Percentiles rank a stretch among this genome's conserved stretches.
Conservation (phyloP, 2,888 invertebrate species). For the Romanomermis culicivorax region DNA sequence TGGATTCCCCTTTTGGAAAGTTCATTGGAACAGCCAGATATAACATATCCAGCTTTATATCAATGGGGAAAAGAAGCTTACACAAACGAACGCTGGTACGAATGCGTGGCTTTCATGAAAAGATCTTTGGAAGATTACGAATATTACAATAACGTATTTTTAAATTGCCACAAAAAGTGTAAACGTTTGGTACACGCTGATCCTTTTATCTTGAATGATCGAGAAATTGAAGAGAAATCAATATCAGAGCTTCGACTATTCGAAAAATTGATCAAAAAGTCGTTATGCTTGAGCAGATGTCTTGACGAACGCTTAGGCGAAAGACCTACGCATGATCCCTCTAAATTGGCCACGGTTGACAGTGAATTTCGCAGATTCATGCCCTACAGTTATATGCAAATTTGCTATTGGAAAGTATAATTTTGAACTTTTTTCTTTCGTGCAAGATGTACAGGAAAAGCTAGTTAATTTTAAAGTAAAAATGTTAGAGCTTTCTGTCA, state of each 20-base stretch:
- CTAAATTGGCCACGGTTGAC: constrained; percentile 28
- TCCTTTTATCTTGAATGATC: neutral
- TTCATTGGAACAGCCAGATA: constrained; percentile 9
- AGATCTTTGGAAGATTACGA: constrained; percentile 39
- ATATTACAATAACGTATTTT: constrained; percentile 37
- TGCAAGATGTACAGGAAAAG: too few species aligned
- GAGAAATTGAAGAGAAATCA: neutral
- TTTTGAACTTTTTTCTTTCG: too few species aligned
- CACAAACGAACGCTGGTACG: constrained; percentile 45
- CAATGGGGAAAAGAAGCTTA: constrained; percentile 43
- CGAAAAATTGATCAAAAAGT: constrained; percentile 42
- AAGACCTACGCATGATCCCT: constrained; percentile 13
- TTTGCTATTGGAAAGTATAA: constrained; percentile 52
- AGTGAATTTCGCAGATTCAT: constrained; percentile 41
- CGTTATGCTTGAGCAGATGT: constrained; percentile 47
- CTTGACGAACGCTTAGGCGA: constrained; percentile 32
- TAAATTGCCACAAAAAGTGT: constrained; percentile 47
- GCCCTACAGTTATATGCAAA: constrained; percentile 56
- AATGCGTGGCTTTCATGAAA: constrained; percentile 47
- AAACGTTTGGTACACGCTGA: neutral
- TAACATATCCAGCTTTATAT: constrained; percentile 26
- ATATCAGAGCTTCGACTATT: constrained; percentile 29
- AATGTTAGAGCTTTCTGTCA: too few species aligned
- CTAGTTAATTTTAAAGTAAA: too few species aligned
- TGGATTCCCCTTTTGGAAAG: too few species aligned